Evolutionary conservation across 2,113 vertebrate species (phyloP).

Genomic region (Picathartes gymnocephalus): DNA sequence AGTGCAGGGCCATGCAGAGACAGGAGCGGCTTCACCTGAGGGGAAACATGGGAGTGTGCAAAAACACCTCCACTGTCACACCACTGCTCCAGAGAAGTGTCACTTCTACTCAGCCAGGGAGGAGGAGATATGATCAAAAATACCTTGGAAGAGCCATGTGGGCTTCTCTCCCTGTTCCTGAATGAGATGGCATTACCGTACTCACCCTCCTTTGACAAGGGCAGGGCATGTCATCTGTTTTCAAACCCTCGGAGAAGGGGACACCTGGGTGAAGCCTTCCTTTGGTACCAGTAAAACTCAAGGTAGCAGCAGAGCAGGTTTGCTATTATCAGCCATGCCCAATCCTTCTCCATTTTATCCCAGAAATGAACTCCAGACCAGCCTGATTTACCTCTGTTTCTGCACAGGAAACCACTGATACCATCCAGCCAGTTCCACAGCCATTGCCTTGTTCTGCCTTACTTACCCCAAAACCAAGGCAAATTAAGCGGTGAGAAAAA

Average conservation of each 20-base stretch:
- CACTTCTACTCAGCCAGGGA: not conserved
- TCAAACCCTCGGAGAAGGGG: not conserved
- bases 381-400: not conserved
- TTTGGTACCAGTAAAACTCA: not conserved
- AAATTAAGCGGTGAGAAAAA: not conserved
- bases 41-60: not conserved
- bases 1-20: not conserved
- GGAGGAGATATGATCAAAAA: not conserved
- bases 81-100: not conserved
- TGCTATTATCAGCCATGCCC: not conserved
- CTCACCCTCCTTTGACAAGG: not conserved
- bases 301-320: not conserved
- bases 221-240: not conserved
- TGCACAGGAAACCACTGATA: not conserved
- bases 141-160: not conserved
- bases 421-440: not conserved
- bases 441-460: not conserved
- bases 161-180: not conserved
- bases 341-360: not conserved
- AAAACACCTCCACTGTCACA: not conserved
- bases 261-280: not conserved
- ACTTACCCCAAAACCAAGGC: not conserved
- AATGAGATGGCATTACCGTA: accelerated
- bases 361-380: not conserved
- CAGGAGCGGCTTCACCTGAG: not conserved